Percentiles rank a stretch among this genome's conserved stretches.
Evolutionary conservation across 2,113 vertebrate species (phyloP).

Genomic region (Gymnobelideus leadbeateri): DNA sequence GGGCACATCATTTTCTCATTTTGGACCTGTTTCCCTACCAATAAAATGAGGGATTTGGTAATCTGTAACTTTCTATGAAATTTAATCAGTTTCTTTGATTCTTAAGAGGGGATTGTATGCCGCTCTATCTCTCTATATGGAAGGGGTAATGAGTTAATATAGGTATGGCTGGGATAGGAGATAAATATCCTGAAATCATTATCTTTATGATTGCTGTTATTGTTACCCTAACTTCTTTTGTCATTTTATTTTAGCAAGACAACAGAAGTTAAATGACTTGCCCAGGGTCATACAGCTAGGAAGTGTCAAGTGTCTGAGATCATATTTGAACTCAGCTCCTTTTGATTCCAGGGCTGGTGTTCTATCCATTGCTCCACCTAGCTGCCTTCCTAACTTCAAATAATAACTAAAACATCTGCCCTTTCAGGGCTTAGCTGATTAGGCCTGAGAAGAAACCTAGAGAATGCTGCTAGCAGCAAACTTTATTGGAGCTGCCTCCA

Average conservation of each 20-base stretch:
- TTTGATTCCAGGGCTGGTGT: too few relatives aligned
- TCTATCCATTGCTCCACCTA: too few relatives aligned
- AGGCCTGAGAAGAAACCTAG: background rate
- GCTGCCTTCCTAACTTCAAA: background rate
- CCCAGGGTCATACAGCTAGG: too few relatives aligned
- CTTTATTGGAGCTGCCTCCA: background rate
- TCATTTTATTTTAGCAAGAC: too few relatives aligned
- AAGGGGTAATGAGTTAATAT: background rate
- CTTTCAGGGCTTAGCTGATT: background rate
- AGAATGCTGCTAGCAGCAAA: background rate
- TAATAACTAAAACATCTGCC: background rate
- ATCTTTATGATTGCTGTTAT: background rate
- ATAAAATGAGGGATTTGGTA: background rate
- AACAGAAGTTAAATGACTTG: too few relatives aligned
- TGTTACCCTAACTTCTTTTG: background rate
- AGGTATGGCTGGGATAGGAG: background rate
- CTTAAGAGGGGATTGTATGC: background rate
- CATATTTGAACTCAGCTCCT: too few relatives aligned
- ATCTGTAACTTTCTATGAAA: background rate
- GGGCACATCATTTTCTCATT: background rate
- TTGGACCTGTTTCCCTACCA: background rate
- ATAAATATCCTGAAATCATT: background rate
- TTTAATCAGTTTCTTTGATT: background rate
- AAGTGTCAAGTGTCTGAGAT: too few relatives aligned
- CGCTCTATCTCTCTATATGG: background rate